A percentile compares a stretch with the other conserved stretches of the same genome.
Evolutionary conservation across 2,888 invertebrate genomes (phyloP).

Genomic region (Mimas tiliae): DNA sequence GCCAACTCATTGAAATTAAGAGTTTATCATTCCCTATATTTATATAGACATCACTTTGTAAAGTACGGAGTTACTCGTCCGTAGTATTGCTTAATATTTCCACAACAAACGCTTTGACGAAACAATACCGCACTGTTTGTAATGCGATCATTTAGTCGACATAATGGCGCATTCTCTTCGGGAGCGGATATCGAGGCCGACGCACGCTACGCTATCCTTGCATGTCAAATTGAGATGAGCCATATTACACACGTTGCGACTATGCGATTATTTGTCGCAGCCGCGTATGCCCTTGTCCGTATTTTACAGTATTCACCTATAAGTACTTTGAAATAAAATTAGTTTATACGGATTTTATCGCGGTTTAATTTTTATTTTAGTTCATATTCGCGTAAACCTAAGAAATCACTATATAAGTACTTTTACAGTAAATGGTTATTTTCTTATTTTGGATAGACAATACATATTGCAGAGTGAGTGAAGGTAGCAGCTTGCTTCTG

Average conservation of each 20-base stretch:
- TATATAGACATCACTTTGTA: background rate
- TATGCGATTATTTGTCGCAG: constrained; percentile 15
- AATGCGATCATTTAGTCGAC: constrained; percentile 34
- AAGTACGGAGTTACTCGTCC: background rate
- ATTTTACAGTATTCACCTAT: too few species aligned
- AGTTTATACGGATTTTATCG: too few species aligned
- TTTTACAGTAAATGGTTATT: too few species aligned
- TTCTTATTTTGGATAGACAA: too few species aligned
- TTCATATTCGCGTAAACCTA: too few species aligned
- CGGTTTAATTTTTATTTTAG: too few species aligned
- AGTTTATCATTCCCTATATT: background rate
- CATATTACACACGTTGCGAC: background rate
- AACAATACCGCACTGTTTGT: constrained; percentile 8
- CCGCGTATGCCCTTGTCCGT: too few species aligned
- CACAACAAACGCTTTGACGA: background rate
- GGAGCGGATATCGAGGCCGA: constrained; percentile 42
- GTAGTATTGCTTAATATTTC: constrained; percentile 13
- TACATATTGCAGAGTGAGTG: too few species aligned
- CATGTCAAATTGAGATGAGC: constrained; percentile 15
- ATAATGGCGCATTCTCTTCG: constrained; percentile 42
- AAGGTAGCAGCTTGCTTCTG: too few species aligned
- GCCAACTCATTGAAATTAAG: too few species aligned
- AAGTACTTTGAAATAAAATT: too few species aligned
- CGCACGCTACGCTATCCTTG: constrained; percentile 41
- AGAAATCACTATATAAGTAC: too few species aligned